Evolutionary conservation across 2,113 vertebrate species (phyloP), one percentile per base, ranked within the genome.

Genomic region (Indri indri): DNA sequence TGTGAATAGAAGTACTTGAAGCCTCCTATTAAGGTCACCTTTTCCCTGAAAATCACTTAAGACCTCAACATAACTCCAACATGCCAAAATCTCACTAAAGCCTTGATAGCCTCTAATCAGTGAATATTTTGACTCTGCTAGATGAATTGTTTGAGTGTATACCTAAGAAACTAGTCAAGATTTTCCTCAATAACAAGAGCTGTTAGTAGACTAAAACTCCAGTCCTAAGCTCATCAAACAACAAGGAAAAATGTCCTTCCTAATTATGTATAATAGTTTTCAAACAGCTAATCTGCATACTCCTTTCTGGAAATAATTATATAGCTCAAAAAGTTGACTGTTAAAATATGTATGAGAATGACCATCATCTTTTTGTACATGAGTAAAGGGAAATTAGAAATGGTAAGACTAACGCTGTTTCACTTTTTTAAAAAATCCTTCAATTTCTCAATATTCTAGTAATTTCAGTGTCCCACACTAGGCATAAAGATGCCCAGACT

Each of bases 91-190:
- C 14, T 87, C 63, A 42, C 14, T 42, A 59, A 85, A 47, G 8
- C 32, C 13, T 27, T 59, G 9, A 32, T 20, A 57, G 8, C 5
- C 13, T 8, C 7, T 85, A 34, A 22, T 82, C n/a, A 52, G 45
- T 42, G 17, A 94, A 37, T 25, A 59, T 34, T 82, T 77, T 27
- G 8, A 86, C 12, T 47, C 30, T 66, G 6, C 40, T 88, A 77
- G 25, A 30, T 37, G 9, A 83, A n/a, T 4, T 27, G 0, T 83
- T 80, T 52, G 17, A 42, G 0, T 23, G 0, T n/a, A 30, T 70
- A 22, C 7, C 3, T 76, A 42, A 6, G 10, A 74, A 37, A 37
- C 32, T 23, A 45, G 27, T 66, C 4, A 42, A 90, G 23, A 32
- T 6, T 81, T 92, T 68, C 9, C 1, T 65, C 32, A 91, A 5